phyloP scores from a whole-genome alignment of 2,113 vertebrate species.

The Charadrius vociferus region DNA sequence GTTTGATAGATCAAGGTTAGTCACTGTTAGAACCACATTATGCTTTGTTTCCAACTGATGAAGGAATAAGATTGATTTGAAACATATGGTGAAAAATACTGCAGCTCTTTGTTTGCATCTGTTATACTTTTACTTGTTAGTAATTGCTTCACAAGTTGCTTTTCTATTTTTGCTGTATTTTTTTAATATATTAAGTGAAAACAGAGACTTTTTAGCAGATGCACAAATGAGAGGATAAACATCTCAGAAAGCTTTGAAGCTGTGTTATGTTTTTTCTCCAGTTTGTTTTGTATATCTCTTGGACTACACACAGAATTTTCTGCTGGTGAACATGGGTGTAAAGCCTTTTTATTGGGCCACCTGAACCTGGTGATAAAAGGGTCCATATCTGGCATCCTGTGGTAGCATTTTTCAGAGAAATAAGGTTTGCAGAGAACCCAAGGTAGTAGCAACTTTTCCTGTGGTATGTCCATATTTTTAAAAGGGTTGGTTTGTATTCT shows the following conservation, averaged over 20 bases:
- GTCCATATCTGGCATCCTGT: neutral
- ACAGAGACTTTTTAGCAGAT: constrained; percentile 60
- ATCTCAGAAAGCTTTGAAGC: constrained; percentile 54
- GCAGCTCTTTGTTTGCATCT: constrained; percentile 38
- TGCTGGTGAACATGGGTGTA: neutral
- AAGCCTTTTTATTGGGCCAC: neutral
- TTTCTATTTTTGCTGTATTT: constrained; percentile 34
- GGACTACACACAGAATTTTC: constrained; percentile 36
- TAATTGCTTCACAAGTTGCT: constrained; percentile 70
- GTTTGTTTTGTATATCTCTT: constrained; percentile 31
- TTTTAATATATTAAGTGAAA: constrained; percentile 71
- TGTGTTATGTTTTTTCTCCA: constrained; percentile 28
- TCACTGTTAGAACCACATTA: constrained; percentile 44
- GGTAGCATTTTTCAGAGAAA: neutral
- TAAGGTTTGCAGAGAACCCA: neutral
- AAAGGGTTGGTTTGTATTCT: neutral
- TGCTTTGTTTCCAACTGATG: constrained; percentile 70
- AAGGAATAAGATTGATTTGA: constrained; percentile 71
- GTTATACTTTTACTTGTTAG: constrained; percentile 45
- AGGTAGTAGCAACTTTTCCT: neutral
- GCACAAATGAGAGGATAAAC: constrained; percentile 70
- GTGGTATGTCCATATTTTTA: neutral
- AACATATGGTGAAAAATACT: constrained; percentile 70
- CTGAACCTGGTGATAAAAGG: neutral
- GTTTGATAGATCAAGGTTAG: constrained; percentile 55